Evolutionary conservation across 2,797 vertebrate species (phyloP).

Genomic region (Hybognathus amarus): DNA sequence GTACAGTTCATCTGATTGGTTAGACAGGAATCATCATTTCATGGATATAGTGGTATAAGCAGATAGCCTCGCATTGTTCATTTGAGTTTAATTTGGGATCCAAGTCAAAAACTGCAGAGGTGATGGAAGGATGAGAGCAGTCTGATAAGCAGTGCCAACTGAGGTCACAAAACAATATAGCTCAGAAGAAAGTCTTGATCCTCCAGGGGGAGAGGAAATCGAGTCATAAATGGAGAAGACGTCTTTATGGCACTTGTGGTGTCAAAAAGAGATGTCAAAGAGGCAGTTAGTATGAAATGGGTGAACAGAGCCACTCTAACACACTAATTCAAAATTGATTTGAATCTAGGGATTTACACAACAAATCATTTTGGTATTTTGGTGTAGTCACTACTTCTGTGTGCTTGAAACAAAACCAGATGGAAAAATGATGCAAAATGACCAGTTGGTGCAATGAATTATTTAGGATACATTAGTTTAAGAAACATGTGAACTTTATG

Average conservation of each 20-base stretch:
- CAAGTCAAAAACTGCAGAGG: constrained; percentile 8
- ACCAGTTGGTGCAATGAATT: not conserved
- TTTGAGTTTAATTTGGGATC: constrained; percentile 31
- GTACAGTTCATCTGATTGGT: not conserved
- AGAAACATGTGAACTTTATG: not conserved
- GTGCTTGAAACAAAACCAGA: not conserved
- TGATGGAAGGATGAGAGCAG: constrained; percentile 8
- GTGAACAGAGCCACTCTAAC: not conserved
- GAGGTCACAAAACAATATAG: constrained; percentile 55
- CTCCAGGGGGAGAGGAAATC: constrained; percentile 10
- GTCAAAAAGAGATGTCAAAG: constrained; percentile 34
- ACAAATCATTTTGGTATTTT: not conserved
- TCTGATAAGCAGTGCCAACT: constrained; percentile 39
- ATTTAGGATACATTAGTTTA: not conserved
- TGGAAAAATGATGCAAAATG: not conserved
- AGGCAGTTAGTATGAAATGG: constrained; percentile 31
- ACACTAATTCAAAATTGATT: constrained; percentile 41
- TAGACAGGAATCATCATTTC: not conserved
- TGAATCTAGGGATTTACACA: not conserved
- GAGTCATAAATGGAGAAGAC: constrained; percentile 51
- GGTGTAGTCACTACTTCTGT: not conserved
- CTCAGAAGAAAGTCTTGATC: constrained; percentile 47
- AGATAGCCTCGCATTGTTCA: constrained; percentile 39
- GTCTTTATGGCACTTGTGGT: constrained; percentile 25
- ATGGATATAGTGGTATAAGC: not conserved